Evolutionary conservation across 1,140 invertebrate species (phyloP), one percentile per base, ranked within the genome.

Genomic region (Drosophila setifemur): DNA sequence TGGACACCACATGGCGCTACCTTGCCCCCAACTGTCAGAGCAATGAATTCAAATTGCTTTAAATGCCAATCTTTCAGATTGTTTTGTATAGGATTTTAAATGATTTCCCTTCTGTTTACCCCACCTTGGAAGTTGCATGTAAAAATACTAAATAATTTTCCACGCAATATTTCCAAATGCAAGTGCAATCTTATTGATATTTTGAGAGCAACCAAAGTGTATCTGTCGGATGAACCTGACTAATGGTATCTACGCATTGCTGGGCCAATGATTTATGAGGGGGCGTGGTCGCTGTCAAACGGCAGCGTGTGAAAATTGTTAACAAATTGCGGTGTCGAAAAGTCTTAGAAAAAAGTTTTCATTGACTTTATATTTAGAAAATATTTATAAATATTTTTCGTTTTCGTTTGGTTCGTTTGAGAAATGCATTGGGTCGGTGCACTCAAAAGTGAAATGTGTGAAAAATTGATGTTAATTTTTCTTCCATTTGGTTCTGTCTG

Each of bases 321-420:
- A 85, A 85, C 81, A 85, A 85, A 85, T 85, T 87, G 79, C 75
- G 61, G 81, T 69, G 79, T 74, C 81, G 79, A 85, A 81, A 85
- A 58, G 75, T 53, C 74, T 86, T 75, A 48, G 70, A 49, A 63
- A 69, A 47, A 61, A 52, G 61, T 55, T 69, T 60, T 76, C 72
- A 73, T 73, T 60, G 72, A 60, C 35, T 23, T 44, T 81, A 76
- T 72, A 82, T 82, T 58, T 81, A 79, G 64, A 66, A 55, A 68
- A 66, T 61, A 74, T 76, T 75, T 49, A 76, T 64, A 75, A 70
- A 74, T 57, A 45, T 66, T 70, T 48, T 50, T 14, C 14, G 21
- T 23, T 28, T n/a, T 12, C 25, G 19, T 23, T 18, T 12, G 2
- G 42, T 9, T 39, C 35, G 35, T 31, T 43, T 19, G 37, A 28